Evolutionary conservation across 2,113 vertebrate species (phyloP).

Genomic region (Actenoides hombroni): DNA sequence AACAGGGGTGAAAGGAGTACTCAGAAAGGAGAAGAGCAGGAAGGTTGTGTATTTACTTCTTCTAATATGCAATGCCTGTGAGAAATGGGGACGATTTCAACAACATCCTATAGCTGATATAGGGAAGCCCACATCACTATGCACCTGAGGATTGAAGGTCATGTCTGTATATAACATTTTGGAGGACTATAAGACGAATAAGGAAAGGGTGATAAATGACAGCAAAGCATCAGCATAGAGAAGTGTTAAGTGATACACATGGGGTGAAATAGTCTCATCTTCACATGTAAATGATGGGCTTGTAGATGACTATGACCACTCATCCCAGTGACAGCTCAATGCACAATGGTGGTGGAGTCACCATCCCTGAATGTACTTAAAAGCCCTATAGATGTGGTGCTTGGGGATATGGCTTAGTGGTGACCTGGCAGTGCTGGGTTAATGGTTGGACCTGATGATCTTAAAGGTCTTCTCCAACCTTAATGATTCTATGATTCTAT

Average conservation of each 20-base stretch:
- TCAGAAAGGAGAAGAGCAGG: not conserved
- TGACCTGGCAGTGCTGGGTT: no score
- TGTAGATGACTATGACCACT: not conserved
- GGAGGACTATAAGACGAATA: not conserved
- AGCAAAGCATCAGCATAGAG: not conserved
- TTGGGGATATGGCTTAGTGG: no score
- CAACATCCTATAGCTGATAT: not conserved
- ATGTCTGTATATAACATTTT: not conserved
- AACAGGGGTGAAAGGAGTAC: not conserved
- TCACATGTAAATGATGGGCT: not conserved
- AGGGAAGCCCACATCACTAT: not conserved
- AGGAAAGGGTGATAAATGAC: not conserved
- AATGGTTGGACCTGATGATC: no score
- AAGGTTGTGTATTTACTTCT: not conserved
- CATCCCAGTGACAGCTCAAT: not conserved
- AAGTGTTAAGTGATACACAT: not conserved
- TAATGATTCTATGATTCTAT: no score
- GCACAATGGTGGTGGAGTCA: no score
- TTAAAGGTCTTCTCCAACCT: no score
- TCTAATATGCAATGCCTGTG: not conserved
- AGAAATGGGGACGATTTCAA: not conserved
- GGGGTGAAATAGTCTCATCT: not conserved
- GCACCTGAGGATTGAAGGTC: not conserved
- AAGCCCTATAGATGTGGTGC: no score
- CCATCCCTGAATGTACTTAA: no score